A percentile compares a stretch with the other conserved stretches of the same genome.
These are phyloP conservation scores for Passerculus sandwichensis DNA, from an alignment of 2,797 vertebrate species.

Conservation along the genomic window DNA sequence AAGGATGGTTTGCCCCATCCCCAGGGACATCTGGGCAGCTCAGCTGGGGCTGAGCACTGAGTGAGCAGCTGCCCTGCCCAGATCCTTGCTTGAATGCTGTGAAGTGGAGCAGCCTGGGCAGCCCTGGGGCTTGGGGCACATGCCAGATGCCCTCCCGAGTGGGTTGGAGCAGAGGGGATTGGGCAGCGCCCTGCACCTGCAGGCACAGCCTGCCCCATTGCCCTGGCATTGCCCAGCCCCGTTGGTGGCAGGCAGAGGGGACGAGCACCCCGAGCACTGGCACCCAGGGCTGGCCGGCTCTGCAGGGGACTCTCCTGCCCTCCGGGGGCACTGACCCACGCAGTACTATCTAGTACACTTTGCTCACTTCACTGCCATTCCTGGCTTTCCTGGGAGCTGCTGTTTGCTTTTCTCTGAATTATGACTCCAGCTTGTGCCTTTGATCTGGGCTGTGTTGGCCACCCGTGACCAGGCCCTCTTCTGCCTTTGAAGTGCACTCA, in stretches of 20 bases:
- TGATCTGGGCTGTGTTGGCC: conserved; percentile 71
- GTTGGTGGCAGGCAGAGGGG: background rate
- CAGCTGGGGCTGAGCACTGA: background rate
- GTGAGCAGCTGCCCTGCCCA: background rate
- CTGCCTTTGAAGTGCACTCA: conserved; percentile 62
- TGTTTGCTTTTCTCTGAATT: conserved; percentile 79
- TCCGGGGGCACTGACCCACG: conserved; percentile 51
- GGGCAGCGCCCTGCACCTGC: background rate
- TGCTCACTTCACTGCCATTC: conserved; percentile 67
- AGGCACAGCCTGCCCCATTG: background rate
- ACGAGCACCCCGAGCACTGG: background rate
- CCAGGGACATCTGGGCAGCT: background rate
- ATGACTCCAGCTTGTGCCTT: conserved; percentile 75
- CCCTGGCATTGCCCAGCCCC: background rate
- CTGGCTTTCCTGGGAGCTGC: conserved; percentile 63
- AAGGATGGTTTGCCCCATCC: background rate
- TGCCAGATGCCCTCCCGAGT: background rate
- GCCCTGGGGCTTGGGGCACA: rapidly evolving
- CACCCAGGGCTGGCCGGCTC: background rate
- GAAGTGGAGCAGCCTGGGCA: background rate
- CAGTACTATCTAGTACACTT: conserved; percentile 70
- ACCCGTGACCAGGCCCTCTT: conserved; percentile 56
- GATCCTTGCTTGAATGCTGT: background rate
- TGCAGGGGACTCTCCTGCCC: background rate
- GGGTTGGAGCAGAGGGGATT: background rate